Conservation (phyloP, 2,797 vertebrate genomes). For the Coregonus sp. region DNA sequence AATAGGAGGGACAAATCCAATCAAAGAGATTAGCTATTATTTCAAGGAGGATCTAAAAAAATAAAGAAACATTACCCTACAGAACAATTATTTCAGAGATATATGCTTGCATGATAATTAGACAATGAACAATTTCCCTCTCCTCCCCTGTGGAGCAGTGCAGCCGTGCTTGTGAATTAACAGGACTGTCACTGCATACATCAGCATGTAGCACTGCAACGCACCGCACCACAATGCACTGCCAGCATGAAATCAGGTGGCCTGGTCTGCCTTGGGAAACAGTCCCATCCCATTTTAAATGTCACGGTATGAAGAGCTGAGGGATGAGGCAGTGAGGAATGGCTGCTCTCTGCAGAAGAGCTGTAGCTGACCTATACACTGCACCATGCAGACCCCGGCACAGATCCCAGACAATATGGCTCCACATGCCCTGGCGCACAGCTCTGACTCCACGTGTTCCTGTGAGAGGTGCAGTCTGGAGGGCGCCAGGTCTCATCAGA, state of each 20-base stretch:
- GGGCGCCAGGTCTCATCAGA: background rate
- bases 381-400: background rate
- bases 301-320: background rate
- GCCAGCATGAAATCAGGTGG: background rate
- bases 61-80: background rate
- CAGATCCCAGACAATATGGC: slow-evolving; percentile 6
- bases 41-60: slow-evolving; percentile 2
- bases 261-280: background rate
- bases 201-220: background rate
- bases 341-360: background rate
- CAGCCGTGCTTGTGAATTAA: background rate
- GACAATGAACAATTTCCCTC: background rate
- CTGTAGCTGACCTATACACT: background rate
- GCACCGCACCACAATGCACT: too few species aligned
- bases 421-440: background rate
- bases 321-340: background rate
- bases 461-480: background rate
- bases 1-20: slow-evolving; percentile 49
- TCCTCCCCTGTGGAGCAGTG: background rate
- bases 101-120: background rate
- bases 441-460: background rate
- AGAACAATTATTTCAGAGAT: background rate
- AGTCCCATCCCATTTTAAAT: background rate
- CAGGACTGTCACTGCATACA: background rate
- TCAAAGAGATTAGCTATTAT: slow-evolving; percentile 20